Evolutionary conservation across 1,140 invertebrate genomes (phyloP).

Genomic region (Drosophila tsacasi): DNA sequence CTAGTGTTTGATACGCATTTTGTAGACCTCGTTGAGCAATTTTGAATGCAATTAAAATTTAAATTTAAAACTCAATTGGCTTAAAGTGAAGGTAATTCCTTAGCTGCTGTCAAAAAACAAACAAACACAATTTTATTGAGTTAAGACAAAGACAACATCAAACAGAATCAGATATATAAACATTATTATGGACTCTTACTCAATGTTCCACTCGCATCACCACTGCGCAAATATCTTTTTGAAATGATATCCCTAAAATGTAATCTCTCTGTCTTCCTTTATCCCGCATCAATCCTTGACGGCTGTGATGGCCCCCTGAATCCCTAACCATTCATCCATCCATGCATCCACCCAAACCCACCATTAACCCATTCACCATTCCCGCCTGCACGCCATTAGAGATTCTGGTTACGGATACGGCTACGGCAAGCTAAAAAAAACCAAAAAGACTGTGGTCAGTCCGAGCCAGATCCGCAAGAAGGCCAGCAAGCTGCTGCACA

Average conservation of each 20-base stretch:
- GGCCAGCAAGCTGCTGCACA: background rate
- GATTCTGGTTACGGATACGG: slow-evolving; percentile 41
- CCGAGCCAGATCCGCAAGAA: background rate
- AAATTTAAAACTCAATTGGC: slow-evolving; percentile 16
- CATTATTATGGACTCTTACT: slow-evolving; percentile 14
- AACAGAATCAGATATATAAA: slow-evolving; percentile 35
- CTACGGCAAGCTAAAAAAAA: slow-evolving; percentile 21
- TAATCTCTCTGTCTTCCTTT: slow-evolving; percentile 61
- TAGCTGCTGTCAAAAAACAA: slow-evolving; percentile 35
- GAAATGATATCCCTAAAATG: slow-evolving; percentile 53
- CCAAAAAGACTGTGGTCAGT: slow-evolving; percentile 22
- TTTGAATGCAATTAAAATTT: slow-evolving; percentile 55
- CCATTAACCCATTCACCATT: slow-evolving; percentile 27
- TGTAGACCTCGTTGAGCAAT: slow-evolving; percentile 50
- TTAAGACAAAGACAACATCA: slow-evolving; percentile 18
- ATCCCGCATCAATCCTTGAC: slow-evolving; percentile 30
- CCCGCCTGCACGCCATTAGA: slow-evolving; percentile 48
- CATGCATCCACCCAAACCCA: slow-evolving; percentile 27
- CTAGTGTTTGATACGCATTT: slow-evolving; percentile 49
- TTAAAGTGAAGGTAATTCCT: slow-evolving; percentile 16
- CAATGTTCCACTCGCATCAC: slow-evolving; percentile 32
- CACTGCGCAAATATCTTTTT: slow-evolving; percentile 45
- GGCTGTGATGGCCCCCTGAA: slow-evolving; percentile 11
- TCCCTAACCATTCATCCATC: slow-evolving; percentile 3
- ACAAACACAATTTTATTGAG: slow-evolving; percentile 71